Evolutionary conservation across 2,113 vertebrate species (phyloP).

Genomic region (Lagopus leucura): DNA sequence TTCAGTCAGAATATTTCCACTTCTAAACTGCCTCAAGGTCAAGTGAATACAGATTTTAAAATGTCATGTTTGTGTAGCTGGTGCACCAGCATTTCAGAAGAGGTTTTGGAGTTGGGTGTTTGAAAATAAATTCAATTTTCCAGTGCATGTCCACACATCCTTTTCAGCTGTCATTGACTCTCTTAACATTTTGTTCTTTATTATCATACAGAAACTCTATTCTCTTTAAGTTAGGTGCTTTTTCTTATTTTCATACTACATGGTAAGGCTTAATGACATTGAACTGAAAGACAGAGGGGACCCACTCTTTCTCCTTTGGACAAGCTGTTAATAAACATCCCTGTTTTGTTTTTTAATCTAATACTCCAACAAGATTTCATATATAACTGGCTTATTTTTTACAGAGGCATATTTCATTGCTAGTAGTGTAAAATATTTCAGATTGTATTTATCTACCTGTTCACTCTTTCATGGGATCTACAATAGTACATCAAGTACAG

Average conservation of each 20-base stretch:
- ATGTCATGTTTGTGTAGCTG: conserved; percentile 39
- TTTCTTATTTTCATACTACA: background rate
- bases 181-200: background rate
- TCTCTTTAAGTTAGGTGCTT: background rate
- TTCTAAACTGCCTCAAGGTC: conserved; percentile 12
- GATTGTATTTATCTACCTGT: background rate
- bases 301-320: background rate
- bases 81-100: conserved; percentile 20
- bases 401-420: background rate
- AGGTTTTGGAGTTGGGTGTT: conserved; percentile 36
- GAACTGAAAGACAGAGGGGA: background rate
- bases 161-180: conserved; percentile 22
- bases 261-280: background rate
- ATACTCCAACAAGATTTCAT: background rate
- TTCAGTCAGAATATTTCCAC: conserved; percentile 26
- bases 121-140: conserved; percentile 58
- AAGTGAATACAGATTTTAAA: conserved; percentile 34
- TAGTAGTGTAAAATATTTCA: background rate
- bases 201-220: background rate
- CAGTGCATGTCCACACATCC: conserved; percentile 32
- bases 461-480: background rate
- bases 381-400: background rate
- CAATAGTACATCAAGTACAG: background rate
- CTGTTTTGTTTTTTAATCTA: background rate
- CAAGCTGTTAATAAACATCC: background rate